Evolutionary conservation across 2,113 vertebrate genomes (phyloP).

Genomic region (Tyto alba): DNA sequence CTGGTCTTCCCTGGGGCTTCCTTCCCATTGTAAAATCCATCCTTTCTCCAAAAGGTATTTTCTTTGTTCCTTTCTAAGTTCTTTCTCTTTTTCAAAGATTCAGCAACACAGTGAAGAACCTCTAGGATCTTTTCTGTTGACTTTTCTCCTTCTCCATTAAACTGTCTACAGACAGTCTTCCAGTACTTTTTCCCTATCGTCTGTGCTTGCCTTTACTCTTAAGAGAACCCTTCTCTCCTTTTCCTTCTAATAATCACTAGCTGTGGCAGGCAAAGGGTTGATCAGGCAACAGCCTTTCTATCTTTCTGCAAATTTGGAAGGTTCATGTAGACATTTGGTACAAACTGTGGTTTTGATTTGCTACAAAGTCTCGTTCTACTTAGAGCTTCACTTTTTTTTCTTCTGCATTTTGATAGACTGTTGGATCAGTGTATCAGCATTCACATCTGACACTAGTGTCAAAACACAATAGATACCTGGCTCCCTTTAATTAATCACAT

Average conservation of each 20-base stretch:
- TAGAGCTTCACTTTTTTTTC: neutral
- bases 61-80: neutral
- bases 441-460: neutral
- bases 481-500: neutral
- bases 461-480: neutral
- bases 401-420: neutral
- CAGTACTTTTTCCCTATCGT: neutral
- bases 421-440: neutral
- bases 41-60: neutral
- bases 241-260: neutral
- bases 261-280: neutral
- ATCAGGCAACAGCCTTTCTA: fast-evolving
- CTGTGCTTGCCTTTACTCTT: neutral
- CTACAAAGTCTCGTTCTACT: neutral
- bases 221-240: neutral
- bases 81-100: neutral
- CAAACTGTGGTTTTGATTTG: neutral
- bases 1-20: neutral
- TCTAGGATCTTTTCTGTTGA: neutral
- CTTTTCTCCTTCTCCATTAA: neutral
- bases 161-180: neutral
- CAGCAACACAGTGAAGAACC: neutral
- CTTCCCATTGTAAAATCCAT: neutral
- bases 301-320: neutral
- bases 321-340: neutral